phyloP scores from a whole-genome alignment of 2,888 invertebrate species.

The Cheilosia urbana region DNA sequence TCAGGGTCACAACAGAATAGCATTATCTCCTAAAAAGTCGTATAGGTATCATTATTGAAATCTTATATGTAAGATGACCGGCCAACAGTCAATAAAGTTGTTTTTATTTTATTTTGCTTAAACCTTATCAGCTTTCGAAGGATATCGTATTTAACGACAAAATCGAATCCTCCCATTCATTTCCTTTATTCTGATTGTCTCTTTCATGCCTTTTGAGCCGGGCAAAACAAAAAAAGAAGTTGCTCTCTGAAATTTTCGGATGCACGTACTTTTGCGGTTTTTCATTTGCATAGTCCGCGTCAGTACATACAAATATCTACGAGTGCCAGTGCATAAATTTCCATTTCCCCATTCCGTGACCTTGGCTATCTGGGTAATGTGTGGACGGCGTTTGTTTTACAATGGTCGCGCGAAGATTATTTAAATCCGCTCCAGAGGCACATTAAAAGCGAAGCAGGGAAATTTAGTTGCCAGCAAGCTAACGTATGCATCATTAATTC shows the following conservation, averaged over 20 bases:
- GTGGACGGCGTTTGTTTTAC: not conserved
- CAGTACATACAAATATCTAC: not conserved
- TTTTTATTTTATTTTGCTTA: too few species aligned
- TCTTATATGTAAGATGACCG: too few species aligned
- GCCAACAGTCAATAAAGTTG: too few species aligned
- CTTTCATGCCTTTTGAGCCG: not conserved
- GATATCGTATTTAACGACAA: not conserved
- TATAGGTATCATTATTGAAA: too few species aligned
- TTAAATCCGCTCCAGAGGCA: conserved; percentile 2
- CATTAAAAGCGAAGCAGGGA: conserved; percentile 8
- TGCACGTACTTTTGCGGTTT: conserved; percentile 11
- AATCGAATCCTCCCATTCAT: not conserved
- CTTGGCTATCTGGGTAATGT: conserved; percentile 22
- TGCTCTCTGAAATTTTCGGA: not conserved
- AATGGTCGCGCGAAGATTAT: conserved; percentile 20
- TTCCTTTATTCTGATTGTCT: not conserved
- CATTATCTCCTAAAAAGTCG: too few species aligned
- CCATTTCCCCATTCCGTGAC: conserved; percentile 37
- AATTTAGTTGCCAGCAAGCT: not conserved
- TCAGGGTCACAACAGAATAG: too few species aligned
- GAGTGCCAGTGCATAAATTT: conserved; percentile 2
- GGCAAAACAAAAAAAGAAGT: not conserved
- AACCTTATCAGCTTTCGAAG: too few species aligned
- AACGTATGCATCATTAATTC: conserved; percentile 58
- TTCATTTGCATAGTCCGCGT: not conserved